Evolutionary conservation across 2,113 vertebrate genomes (phyloP), one percentile per base, ranked within the genome.

Genomic region (Chunga burmeisteri): DNA sequence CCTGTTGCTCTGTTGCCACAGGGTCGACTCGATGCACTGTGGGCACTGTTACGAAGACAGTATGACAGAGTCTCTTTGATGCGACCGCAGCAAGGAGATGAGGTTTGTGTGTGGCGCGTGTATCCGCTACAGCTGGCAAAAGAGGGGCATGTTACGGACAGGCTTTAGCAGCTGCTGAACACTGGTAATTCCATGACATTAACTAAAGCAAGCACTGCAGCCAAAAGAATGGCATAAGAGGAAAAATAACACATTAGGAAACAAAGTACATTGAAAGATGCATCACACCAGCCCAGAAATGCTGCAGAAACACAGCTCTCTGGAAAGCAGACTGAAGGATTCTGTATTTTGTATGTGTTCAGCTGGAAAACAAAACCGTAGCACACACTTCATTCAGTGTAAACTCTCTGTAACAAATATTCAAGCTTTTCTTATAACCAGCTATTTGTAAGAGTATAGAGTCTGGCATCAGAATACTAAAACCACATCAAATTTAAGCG

Each of bases 51-150:
- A 71, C 70, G 98, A 52, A 96, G 98, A 12, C 99, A 99, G 96
- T 99, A 99, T 2, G 98, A 99, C 97, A 95, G 99, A 46, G 99
- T 99, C 30, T 99, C 99, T n/a, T 87, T 99, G 95, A 99, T 99
- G 99, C 97, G 99, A 58, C 99, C 99, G 10, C 99, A 99, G 67
- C 95, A 98, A 93, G 98, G 98, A 94, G 99, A 99, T 55, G 97
- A 99, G 99, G 99, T 99, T 97, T 86, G 98, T 98, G 75, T 8
- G 29, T 5, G 46, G 50, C 6, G 7, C 2, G 38, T 1, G 16
- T 40, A 38, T 32, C 34, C 3, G 5, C 42, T 49, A 5, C 1
- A 36, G 59, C 5, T 1, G n/a, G 79, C 34, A 25, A 47, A 42
- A 14, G 4, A 9, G 55, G 53, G 47, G 36, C 6, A 2, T 0